Evolutionary conservation across 2,888 invertebrate genomes (phyloP).

Genomic region (Xylota sylvarum): DNA sequence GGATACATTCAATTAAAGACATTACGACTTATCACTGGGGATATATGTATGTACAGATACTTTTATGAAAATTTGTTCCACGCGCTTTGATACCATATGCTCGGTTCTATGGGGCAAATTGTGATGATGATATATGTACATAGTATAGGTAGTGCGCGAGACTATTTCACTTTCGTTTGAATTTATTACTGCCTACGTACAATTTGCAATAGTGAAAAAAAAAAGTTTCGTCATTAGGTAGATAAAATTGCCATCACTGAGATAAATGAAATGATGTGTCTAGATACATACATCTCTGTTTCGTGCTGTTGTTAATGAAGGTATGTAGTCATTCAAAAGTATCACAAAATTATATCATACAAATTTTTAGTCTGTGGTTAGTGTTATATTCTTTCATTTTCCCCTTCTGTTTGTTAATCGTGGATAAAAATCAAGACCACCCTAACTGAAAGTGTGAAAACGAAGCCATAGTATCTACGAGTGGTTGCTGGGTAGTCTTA

Average conservation of each 20-base stretch:
- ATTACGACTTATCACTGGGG: constrained; percentile 15
- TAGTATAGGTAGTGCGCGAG: constrained; percentile 1
- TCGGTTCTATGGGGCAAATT: neutral
- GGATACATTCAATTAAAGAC: constrained; percentile 73
- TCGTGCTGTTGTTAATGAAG: constrained; percentile 29
- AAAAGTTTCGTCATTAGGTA: constrained; percentile 26
- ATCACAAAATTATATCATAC: constrained; percentile 4
- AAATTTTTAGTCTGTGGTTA: neutral
- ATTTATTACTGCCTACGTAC: constrained; percentile 33
- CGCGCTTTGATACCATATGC: constrained; percentile 38
- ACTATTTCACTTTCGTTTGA: constrained; percentile 25
- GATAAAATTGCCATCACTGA: constrained; percentile 6
- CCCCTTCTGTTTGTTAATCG: neutral
- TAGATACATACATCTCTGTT: neutral
- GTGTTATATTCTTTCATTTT: neutral
- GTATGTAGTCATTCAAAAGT: neutral
- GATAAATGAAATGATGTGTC: constrained; percentile 1
- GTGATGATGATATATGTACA: neutral
- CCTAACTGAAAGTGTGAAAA: constrained; percentile 42
- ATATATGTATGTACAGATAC: constrained; percentile 25
- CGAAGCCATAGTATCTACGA: constrained; percentile 41
- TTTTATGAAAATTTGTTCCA: constrained; percentile 50
- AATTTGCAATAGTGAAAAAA: constrained; percentile 11
- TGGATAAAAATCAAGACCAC: constrained; percentile 17
- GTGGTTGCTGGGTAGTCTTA: constrained; percentile 19